phyloP scores from a whole-genome alignment of 1,140 invertebrate genomes.

The Neotoxoptera formosana region DNA sequence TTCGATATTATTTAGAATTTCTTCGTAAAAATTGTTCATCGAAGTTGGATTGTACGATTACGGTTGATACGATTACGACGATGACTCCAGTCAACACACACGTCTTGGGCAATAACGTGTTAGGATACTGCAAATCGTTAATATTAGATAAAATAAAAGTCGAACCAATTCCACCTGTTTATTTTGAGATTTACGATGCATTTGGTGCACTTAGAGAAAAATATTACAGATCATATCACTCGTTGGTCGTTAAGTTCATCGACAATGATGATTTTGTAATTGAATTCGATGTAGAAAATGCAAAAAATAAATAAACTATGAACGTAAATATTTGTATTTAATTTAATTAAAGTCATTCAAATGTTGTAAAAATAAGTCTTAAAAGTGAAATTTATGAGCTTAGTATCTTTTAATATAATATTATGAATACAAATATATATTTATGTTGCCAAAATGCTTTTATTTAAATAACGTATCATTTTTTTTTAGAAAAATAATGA shows the following conservation, averaged over 20 bases:
- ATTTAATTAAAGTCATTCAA: background rate
- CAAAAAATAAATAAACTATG: background rate
- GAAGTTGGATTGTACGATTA: background rate
- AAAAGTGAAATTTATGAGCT: background rate
- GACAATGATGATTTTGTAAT: background rate
- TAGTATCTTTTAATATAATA: background rate
- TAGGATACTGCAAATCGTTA: conserved; percentile 18
- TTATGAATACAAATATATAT: too few species aligned
- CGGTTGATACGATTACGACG: background rate
- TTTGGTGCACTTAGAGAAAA: background rate
- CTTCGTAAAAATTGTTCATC: conserved; percentile 61
- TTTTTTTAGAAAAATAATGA: too few species aligned
- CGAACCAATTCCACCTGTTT: conserved; percentile 22
- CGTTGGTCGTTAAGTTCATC: background rate
- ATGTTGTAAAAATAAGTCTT: background rate
- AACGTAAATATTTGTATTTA: background rate
- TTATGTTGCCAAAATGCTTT: too few species aligned
- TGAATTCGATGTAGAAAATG: conserved; percentile 23
- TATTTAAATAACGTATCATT: too few species aligned
- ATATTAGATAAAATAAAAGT: conserved; percentile 15
- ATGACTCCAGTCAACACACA: conserved; percentile 24
- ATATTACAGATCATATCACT: background rate
- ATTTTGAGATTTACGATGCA: background rate
- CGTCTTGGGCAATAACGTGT: background rate
- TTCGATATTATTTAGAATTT: conserved; percentile 68